Evolutionary conservation across 2,888 invertebrate species (phyloP).

Genomic region (Theretra japonica): DNA sequence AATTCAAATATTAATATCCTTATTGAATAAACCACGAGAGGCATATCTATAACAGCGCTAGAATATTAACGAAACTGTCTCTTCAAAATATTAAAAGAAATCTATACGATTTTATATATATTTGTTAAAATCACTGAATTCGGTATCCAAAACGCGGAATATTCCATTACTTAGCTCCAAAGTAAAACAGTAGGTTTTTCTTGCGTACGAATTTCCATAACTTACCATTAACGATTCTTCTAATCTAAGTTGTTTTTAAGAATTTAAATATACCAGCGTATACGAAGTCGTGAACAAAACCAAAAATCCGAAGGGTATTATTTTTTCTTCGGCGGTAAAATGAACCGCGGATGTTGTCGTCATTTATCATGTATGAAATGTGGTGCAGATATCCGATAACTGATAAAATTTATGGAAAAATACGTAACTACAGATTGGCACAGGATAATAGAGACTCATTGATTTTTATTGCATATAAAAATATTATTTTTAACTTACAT

Average conservation of each 20-base stretch:
- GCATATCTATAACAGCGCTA: too few relatives aligned
- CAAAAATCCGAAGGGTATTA: not conserved
- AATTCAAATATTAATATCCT: not conserved
- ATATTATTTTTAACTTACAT: not conserved
- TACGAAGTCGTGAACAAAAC: not conserved
- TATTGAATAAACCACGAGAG: too few relatives aligned
- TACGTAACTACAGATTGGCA: not conserved
- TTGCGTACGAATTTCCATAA: not conserved
- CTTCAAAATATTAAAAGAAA: too few relatives aligned
- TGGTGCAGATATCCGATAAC: slow-evolving; percentile 30
- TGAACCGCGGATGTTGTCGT: slow-evolving; percentile 28
- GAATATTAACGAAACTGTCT: too few relatives aligned
- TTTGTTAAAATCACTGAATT: too few relatives aligned
- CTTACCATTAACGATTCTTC: not conserved
- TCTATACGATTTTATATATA: too few relatives aligned
- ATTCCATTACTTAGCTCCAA: not conserved
- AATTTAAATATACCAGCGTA: not conserved
- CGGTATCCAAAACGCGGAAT: too few relatives aligned
- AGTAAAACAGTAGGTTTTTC: not conserved
- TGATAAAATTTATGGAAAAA: slow-evolving; percentile 27
- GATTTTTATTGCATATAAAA: not conserved
- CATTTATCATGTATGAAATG: slow-evolving; percentile 35
- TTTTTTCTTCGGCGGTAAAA: slow-evolving; percentile 24
- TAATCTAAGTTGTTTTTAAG: not conserved
- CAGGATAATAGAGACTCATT: not conserved